Evolutionary conservation across 2,888 invertebrate species (phyloP), one percentile per base, ranked within the genome.

Genomic region (Proisotoma minuta): DNA sequence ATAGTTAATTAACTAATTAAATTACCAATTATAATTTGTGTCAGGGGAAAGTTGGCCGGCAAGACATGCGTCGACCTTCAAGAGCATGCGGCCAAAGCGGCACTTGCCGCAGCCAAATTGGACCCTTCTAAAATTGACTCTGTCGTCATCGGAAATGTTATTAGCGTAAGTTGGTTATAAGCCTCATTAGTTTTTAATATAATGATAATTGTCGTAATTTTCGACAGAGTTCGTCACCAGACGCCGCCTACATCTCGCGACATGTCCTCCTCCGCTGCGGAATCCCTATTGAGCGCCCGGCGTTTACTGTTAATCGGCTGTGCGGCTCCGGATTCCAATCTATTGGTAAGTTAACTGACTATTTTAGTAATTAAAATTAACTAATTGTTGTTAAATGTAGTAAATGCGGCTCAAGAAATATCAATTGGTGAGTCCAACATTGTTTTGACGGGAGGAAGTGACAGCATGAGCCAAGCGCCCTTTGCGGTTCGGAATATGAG

Each of bases 311-410:
- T 52, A 99, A 98, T 81, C 82, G 98, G 67, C 82, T 99, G 20
- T 99, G 99, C 78, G 99, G 98, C 18, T 96, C 96, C 28, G 98
- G 98, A 1, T 99, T 99, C 79, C 98, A 99, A 78, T 85, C 98
- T 0, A 82, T 99, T 66, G 85, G 96, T 20, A 93, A n/a, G n/a
- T n/a, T n/a, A n/a, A n/a, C n/a, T n/a, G n/a, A n/a, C n/a, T n/a
- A n/a, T n/a, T n/a, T n/a, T n/a, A n/a, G n/a, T n/a, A n/a, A n/a
- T n/a, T n/a, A n/a, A n/a, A n/a, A n/a, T n/a, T n/a, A 48, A 50
- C 47, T 73, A 56, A 69, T 71, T n/a, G n/a, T n/a, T n/a, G n/a
- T n/a, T n/a, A n/a, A n/a, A n/a, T n/a, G n/a, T 34, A 34, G 22
- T 57, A 2, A 63, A 63, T 24, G 63, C 56, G 1, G 63, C 63